Conservation (phyloP, 2,113 vertebrate species). For the Notarius quadriscutis region DNA sequence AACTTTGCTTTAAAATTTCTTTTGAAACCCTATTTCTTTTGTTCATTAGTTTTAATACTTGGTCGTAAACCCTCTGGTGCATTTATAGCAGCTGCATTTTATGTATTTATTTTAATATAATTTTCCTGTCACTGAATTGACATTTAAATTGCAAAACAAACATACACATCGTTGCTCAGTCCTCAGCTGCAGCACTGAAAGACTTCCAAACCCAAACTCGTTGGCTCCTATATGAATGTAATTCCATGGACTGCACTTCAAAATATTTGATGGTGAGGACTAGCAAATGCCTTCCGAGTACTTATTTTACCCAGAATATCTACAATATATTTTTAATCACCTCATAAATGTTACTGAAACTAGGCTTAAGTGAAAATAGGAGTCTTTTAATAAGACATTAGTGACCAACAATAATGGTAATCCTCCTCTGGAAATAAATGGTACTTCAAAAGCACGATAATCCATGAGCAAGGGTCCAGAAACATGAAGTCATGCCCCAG, state of each 20-base stretch:
- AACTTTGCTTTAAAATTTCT: neutral
- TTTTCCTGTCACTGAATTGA: neutral
- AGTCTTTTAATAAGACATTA: neutral
- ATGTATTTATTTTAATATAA: neutral
- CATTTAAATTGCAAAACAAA: constrained; percentile 13
- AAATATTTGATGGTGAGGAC: neutral
- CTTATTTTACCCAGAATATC: neutral
- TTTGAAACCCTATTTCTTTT: constrained; percentile 1
- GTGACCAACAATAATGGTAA: neutral
- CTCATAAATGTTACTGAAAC: neutral
- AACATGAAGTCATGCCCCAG: neutral
- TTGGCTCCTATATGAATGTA: neutral
- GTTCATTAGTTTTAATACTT: constrained; percentile 13
- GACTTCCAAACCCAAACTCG: neutral
- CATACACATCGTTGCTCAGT: neutral
- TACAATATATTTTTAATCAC: neutral
- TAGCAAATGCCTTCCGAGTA: neutral
- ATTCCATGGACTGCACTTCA: neutral
- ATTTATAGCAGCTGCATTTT: constrained; percentile 2
- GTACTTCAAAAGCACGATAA: neutral
- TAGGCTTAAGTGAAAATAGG: neutral
- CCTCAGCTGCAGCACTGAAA: neutral
- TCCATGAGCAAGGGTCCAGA: neutral
- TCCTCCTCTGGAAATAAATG: neutral
- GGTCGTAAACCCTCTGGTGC: neutral